Conservation (phyloP, 2,797 vertebrate genomes). For the Pipistrellus kuhlii region DNA sequence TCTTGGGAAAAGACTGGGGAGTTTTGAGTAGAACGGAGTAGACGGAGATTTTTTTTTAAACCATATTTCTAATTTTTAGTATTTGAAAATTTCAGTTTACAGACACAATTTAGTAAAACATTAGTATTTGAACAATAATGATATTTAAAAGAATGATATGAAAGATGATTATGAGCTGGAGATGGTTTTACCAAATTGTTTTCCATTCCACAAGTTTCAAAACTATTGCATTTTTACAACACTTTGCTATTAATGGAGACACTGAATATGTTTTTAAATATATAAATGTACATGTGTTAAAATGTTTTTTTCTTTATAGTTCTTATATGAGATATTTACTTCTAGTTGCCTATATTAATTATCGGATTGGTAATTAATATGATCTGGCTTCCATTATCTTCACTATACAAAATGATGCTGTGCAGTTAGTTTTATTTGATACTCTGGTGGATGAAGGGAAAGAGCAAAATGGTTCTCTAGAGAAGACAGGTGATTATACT, state of each 20-base stretch:
- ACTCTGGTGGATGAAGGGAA: neutral
- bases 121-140: neutral
- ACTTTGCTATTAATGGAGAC: neutral
- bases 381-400: neutral
- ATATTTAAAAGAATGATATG: neutral
- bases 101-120: neutral
- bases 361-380: neutral
- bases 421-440: neutral
- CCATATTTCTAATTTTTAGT: neutral
- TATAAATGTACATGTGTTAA: neutral
- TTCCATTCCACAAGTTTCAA: neutral
- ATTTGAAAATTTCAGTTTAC: neutral
- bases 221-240: neutral
- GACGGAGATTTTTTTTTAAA: slow-evolving; percentile 2
- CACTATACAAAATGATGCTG: neutral
- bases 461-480: slow-evolving; percentile 34
- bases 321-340: neutral
- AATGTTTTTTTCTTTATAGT: neutral
- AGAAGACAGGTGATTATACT: neutral
- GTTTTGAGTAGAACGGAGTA: neutral
- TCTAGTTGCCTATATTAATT: neutral
- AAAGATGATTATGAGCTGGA: neutral
- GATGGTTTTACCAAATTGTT: neutral
- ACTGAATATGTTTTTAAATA: slow-evolving; percentile 8
- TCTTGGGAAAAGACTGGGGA: neutral